phyloP scores from a whole-genome alignment of 2,888 invertebrate species.

The Drosophila flavopinicola region DNA sequence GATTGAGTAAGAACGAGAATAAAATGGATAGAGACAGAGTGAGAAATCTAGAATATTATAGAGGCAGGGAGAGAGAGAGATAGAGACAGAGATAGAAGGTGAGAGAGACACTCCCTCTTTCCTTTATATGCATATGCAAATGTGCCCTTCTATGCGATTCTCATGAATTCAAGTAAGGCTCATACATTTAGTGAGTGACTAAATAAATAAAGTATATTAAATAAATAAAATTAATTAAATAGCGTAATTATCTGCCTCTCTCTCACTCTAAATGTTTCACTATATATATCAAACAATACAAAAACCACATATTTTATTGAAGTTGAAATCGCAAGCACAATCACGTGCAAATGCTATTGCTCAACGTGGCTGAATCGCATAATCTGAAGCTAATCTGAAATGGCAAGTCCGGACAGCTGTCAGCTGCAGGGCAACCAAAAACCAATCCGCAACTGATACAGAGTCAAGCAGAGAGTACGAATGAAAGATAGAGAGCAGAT shows the following conservation, averaged over 20 bases:
- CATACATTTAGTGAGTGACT: neutral
- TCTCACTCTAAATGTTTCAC: neutral
- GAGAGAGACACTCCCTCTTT: too few relatives aligned
- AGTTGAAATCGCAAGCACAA: neutral
- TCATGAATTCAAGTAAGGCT: neutral
- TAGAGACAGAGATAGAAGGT: too few relatives aligned
- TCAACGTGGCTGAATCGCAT: constrained; percentile 12
- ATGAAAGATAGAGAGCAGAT: neutral
- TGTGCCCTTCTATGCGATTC: neutral
- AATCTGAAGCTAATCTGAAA: constrained; percentile 28
- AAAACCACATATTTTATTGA: neutral
- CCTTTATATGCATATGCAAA: too few relatives aligned
- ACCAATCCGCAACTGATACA: constrained; percentile 37
- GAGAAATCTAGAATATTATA: too few relatives aligned
- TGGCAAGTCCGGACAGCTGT: constrained; percentile 34
- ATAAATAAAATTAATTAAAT: too few relatives aligned
- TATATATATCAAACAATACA: neutral
- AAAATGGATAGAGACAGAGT: too few relatives aligned
- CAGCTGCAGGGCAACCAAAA: constrained; percentile 46
- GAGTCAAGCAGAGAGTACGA: neutral
- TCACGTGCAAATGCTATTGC: constrained; percentile 6
- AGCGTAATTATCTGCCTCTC: too few relatives aligned
- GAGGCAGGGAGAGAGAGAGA: neutral
- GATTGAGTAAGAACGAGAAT: too few relatives aligned
- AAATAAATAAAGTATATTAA: too few relatives aligned